Evolutionary conservation across 1,140 invertebrate genomes (phyloP), one percentile per base, ranked within the genome.

Genomic region (Neodiprion lecontei): DNA sequence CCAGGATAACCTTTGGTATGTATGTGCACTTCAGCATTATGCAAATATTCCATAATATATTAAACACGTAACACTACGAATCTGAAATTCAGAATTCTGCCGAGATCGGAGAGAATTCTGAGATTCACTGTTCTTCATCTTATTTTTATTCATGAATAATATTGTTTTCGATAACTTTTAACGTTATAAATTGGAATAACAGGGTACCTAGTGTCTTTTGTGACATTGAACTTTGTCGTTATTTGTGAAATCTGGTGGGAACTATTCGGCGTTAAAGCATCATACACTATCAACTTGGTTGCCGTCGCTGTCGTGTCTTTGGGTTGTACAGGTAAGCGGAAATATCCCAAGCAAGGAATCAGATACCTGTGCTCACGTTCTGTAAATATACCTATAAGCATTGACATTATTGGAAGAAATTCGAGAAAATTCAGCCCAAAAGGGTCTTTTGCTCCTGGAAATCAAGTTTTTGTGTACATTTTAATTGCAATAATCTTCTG

Each of bases 191-290:
- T n/a, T 66, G 61, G 8, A 72, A 77, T 91, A 91, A 23, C 82
- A 95, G 94, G 96, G 72, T 97, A 97, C 83, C 84, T 95, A 61
- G 90, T 97, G 23, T 95, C 96, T 1, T 92, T 97, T 69, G 86
- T 93, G 1, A 96, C 94, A 1, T 89, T 98, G 69, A 89, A 95
- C 75, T 95, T 96, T 80, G 93, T 97, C 12, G 92, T 95, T 3
- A 89, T 95, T 1, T 96, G 94, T 83, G 96, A 97, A 86, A 92
- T 97, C 74, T 95, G 94, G 87, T 95, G 93, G 91, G 93, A 96
- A 82, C 87, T 94, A 14, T 97, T 97, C 83, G 88, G 88, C 11
- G 89, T 92, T 1, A 86, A 90, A 5, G 93, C 93, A 2, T 92
- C 92, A 0, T 98, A 98, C 82, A 92, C 90, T 47, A 92, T 96